These are phyloP conservation scores for Seladonia tumulorum DNA, from an alignment of 2,888 invertebrate species.

Conservation along the genomic window DNA sequence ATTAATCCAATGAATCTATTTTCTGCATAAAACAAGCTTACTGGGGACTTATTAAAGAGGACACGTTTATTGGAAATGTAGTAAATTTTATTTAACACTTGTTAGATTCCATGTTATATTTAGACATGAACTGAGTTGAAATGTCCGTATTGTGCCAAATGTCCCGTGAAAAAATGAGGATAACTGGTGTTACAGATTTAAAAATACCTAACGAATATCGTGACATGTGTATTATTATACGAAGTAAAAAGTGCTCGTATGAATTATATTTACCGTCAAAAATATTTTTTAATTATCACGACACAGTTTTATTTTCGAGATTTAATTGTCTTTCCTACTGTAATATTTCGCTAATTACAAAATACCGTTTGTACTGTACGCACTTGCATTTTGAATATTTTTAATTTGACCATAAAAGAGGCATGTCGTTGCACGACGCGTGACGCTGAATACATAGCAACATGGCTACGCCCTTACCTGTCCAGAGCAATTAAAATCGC, in stretches of 20 bases:
- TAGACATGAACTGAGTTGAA: neutral
- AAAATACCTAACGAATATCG: neutral
- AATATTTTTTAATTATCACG: conserved; percentile 4
- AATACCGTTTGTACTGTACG: neutral
- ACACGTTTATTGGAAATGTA: neutral
- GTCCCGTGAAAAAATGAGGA: neutral
- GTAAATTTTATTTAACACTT: neutral
- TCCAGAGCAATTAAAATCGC: too few relatives aligned
- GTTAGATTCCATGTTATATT: neutral
- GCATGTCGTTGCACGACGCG: neutral
- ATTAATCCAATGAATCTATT: neutral
- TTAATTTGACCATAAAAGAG: neutral
- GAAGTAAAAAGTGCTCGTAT: neutral
- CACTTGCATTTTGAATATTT: neutral
- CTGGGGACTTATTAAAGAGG: neutral
- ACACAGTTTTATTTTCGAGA: neutral
- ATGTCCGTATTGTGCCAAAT: neutral
- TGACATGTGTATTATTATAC: neutral
- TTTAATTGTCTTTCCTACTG: neutral
- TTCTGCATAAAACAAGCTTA: neutral
- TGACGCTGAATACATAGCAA: too few relatives aligned
- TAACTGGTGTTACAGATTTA: neutral
- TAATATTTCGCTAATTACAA: neutral
- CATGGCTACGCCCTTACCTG: too few relatives aligned
- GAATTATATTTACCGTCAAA: neutral